Conservation (phyloP, 2,797 vertebrate species). For the Pantherophis alleghaniensis region DNA sequence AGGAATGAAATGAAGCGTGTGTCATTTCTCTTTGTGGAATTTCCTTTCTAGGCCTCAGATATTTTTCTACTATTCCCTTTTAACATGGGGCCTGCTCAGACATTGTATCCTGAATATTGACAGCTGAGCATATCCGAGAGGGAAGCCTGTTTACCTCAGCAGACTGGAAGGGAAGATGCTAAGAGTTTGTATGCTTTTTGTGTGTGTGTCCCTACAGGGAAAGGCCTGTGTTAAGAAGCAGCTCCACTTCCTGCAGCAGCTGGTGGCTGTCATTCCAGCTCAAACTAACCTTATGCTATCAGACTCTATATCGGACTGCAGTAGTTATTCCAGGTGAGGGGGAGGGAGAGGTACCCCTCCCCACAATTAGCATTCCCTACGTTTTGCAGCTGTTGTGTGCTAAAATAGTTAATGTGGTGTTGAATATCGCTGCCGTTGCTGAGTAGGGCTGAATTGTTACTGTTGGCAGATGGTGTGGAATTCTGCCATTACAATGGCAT, state of each 20-base stretch:
- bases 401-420: not conserved
- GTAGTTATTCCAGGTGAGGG: slow-evolving; percentile 49
- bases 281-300: not conserved
- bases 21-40: not conserved
- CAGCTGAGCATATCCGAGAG: not conserved
- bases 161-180: not conserved
- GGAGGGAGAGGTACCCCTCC: not conserved
- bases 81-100: not conserved
- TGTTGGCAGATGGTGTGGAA: not conserved
- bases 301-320: not conserved
- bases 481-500: not conserved
- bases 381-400: not conserved
- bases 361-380: not conserved
- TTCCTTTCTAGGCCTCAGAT: not conserved
- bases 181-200: not conserved
- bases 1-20: too few relatives aligned
- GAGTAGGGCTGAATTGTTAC: not conserved
- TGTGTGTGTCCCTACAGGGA: slow-evolving; percentile 68
- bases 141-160: not conserved
- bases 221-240: slow-evolving; percentile 68
- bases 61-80: not conserved
- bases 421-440: not conserved
- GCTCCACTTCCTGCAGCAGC: slow-evolving; percentile 78
- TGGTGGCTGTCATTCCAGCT: slow-evolving; percentile 67
- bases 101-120: not conserved